Evolutionary conservation across 1,140 invertebrate genomes (phyloP).

Genomic region (Lethrus apterus): DNA sequence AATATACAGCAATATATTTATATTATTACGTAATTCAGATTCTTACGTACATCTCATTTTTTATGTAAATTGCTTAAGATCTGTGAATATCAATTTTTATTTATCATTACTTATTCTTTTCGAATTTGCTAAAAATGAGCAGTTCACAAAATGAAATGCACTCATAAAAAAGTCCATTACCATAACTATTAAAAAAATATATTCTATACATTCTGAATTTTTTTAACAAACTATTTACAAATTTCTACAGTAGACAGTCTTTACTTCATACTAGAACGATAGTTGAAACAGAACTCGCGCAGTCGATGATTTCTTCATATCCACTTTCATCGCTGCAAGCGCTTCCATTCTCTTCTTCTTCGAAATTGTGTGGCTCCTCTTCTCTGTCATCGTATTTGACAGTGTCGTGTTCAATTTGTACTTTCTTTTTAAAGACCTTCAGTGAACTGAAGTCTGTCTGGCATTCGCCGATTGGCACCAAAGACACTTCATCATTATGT

Average conservation of each 20-base stretch:
- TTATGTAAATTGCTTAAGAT: neutral
- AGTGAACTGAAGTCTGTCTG: conserved; percentile 39
- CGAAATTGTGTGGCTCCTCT: conserved; percentile 39
- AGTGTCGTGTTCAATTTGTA: conserved; percentile 11
- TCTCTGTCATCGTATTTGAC: too few relatives aligned
- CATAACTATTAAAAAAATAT: neutral
- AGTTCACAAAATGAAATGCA: too few relatives aligned
- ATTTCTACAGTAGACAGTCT: too few relatives aligned
- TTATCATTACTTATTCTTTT: too few relatives aligned
- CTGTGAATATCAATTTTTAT: too few relatives aligned
- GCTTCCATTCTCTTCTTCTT: conserved; percentile 46
- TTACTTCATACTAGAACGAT: conserved; percentile 27
- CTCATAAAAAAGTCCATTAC: too few relatives aligned
- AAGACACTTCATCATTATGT: conserved; percentile 35
- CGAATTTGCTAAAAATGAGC: too few relatives aligned
- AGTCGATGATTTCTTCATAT: conserved; percentile 47
- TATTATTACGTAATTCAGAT: neutral
- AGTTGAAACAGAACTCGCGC: conserved; percentile 26
- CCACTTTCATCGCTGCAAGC: conserved; percentile 51
- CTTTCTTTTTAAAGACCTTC: conserved; percentile 37
- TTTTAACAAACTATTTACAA: neutral
- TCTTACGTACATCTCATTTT: neutral
- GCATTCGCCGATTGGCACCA: conserved; percentile 38
- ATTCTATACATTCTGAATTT: neutral
- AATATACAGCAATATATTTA: neutral